Percentiles rank a stretch among this genome's conserved stretches.
Conservation (phyloP, 2,797 vertebrate genomes). For the Cryptoprocta ferox region DNA sequence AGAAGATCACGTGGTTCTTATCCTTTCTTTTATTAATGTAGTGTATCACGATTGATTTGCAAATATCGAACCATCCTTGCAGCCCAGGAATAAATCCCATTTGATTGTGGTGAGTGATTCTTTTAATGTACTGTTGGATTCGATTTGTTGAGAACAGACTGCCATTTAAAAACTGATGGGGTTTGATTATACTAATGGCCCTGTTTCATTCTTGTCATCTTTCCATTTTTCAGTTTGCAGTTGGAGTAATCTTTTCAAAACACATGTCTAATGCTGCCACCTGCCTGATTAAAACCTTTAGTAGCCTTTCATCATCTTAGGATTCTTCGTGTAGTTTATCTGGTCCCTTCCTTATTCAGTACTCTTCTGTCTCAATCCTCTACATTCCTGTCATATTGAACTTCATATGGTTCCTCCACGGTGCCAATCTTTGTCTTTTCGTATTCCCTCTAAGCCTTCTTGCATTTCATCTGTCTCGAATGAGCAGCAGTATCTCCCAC, state of each 20-base stretch:
- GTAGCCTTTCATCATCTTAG: conserved; percentile 11
- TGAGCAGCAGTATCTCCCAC: neutral
- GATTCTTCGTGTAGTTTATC: neutral
- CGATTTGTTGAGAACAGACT: neutral
- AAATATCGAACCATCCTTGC: no score
- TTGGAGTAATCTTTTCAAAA: conserved; percentile 47
- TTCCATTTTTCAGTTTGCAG: neutral
- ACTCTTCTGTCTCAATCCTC: neutral
- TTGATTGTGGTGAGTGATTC: no score
- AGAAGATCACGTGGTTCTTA: no score
- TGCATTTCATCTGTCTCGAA: neutral
- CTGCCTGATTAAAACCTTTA: neutral
- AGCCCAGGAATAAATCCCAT: no score
- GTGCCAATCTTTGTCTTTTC: neutral
- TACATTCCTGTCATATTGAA: neutral
- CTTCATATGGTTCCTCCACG: neutral
- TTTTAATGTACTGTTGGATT: no score
- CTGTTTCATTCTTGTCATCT: neutral
- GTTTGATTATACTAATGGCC: neutral
- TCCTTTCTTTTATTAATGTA: no score
- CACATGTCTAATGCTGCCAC: neutral
- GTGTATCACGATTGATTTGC: no score
- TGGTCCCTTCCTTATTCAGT: neutral
- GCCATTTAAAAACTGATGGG: neutral
- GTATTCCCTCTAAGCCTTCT: neutral